These are phyloP conservation scores for Anolis apletophallus DNA, from an alignment of 2,797 vertebrate genomes.

Conservation along the genomic window DNA sequence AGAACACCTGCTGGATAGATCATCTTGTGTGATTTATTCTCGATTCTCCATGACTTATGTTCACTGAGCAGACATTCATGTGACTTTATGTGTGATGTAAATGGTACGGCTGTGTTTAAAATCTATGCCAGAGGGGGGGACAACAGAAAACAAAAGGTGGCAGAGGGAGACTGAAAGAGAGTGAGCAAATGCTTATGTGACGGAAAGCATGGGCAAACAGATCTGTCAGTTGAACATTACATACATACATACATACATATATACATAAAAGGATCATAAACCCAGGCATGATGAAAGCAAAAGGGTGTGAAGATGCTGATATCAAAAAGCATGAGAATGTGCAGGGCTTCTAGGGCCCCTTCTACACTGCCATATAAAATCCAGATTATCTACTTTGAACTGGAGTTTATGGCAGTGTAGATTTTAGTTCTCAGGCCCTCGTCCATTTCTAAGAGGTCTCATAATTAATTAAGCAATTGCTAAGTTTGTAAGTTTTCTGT, in stretches of 20 bases:
- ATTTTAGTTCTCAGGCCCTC: background rate
- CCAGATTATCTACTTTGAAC: too few relatives aligned
- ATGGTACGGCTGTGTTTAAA: constrained; percentile 24
- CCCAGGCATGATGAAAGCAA: too few relatives aligned
- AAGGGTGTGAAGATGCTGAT: background rate
- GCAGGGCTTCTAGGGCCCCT: too few relatives aligned
- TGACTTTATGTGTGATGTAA: background rate
- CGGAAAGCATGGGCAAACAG: background rate
- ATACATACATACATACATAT: too few relatives aligned
- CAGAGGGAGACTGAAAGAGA: background rate
- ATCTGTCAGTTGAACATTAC: background rate
- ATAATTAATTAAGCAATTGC: too few relatives aligned
- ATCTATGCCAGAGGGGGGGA: background rate
- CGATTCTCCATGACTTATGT: background rate
- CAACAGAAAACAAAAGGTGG: background rate
- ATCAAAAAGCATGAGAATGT: background rate
- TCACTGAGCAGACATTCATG: background rate
- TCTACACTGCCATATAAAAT: too few relatives aligned
- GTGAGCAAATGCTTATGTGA: background rate
- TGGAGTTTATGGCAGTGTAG: too few relatives aligned
- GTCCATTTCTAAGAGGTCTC: too few relatives aligned
- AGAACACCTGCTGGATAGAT: background rate
- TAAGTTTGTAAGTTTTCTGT: too few relatives aligned
- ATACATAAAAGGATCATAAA: too few relatives aligned
- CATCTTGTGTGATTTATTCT: constrained; percentile 4